Base-by-base conservation (phyloP, 2,113 vertebrate species). In the Orientallactaga bullata region DNA sequence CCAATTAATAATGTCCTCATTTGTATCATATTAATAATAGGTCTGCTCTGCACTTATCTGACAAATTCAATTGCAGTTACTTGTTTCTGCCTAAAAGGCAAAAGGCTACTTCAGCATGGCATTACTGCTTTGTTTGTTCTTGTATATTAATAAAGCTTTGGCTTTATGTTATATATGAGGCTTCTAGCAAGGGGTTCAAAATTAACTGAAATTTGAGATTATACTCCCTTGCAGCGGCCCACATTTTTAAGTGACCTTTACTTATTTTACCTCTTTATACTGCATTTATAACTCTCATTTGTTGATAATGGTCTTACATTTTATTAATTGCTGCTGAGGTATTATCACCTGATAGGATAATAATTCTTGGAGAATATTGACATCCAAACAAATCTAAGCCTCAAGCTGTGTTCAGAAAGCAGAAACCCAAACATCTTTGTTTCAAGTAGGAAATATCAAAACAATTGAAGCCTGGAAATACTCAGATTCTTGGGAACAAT, bases 161-260 rank as follows among this genome's bases (percentile, higher is more conserved):
- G 26, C 24, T 30, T 66, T 66, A 26, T 26, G 26, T 3, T 66
- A 11, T 66, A 39, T 5, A 17, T 23, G 28, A 66, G 35, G 13
- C 37, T 90, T 51, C 73, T 23, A 23, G 1, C 20, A 24, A 47
- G 42, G n/a, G 4, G n/a, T 63, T 71, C 66, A 85, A 79, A 88
- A 85, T 37, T 71, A 90, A 69, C 65, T 82, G 21, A 35, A 94
- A 51, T 18, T 63, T 84, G 26, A 87, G 73, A 55, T 88, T 55
- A 51, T 10, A 63, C 26, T 82, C 24, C 2, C 20, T 73, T 88
- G 78, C 76, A 83, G 80, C 17, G 60, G 7, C 9, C 24, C 16
- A 28, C 39, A 28, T n/a, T 87, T 73, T 72, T 24, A 87, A 78
- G 39, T 80, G 84, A 76, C 4, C 2, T 93, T 35, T 32, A 26